These are phyloP conservation scores for Meta bourneti DNA, from an alignment of 2,888 invertebrate species.

Conservation along the genomic window DNA sequence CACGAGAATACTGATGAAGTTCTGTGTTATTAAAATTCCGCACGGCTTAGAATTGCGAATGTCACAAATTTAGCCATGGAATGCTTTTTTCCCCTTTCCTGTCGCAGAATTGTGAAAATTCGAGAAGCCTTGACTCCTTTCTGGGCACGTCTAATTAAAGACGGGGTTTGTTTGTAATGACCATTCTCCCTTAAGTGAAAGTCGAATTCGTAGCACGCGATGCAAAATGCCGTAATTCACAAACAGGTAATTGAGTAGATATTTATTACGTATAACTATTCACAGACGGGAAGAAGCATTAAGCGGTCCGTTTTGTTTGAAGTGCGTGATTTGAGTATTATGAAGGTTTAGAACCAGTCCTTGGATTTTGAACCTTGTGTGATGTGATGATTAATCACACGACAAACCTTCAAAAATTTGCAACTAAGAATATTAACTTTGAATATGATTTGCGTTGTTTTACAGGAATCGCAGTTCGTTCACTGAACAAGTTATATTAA, in stretches of 20 bases:
- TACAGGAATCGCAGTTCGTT: too few relatives aligned
- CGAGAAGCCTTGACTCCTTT: constrained; percentile 15
- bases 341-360: neutral
- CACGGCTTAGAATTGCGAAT: constrained; percentile 30
- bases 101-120: neutral
- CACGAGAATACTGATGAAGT: constrained; percentile 46
- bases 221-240: neutral
- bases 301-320: neutral
- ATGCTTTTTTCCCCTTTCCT: neutral
- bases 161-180: neutral
- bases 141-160: neutral
- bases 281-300: neutral
- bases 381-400: neutral
- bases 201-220: constrained; percentile 8
- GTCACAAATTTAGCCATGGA: constrained; percentile 33
- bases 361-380: neutral
- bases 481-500: too few relatives aligned
- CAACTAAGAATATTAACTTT: too few relatives aligned
- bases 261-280: constrained; percentile 1
- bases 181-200: neutral
- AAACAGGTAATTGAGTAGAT: neutral
- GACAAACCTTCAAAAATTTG: too few relatives aligned
- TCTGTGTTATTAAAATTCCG: constrained; percentile 50
- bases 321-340: neutral
- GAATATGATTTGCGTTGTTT: too few relatives aligned